phyloP scores from a whole-genome alignment of 2,797 vertebrate genomes.

The Myripristis jacobus region DNA sequence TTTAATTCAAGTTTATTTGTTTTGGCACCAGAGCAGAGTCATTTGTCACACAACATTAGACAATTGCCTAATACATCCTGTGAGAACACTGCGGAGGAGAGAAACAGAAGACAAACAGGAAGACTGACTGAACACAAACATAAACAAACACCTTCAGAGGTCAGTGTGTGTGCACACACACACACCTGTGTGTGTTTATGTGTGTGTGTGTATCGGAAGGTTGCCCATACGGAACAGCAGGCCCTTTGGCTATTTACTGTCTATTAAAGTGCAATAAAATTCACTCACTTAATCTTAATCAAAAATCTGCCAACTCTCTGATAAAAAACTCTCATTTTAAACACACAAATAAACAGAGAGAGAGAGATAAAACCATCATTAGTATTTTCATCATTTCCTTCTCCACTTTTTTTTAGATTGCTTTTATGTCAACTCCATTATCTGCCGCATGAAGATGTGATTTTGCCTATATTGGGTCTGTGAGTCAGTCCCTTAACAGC shows the following conservation, averaged over 20 bases:
- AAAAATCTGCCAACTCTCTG: slow-evolving; percentile 69
- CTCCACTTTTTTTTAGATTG: slow-evolving; percentile 50
- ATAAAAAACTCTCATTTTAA: slow-evolving; percentile 69
- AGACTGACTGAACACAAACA: slow-evolving; percentile 16
- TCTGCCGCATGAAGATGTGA: slow-evolving; percentile 40
- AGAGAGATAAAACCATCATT: slow-evolving; percentile 68
- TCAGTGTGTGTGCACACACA: slow-evolving; percentile 28
- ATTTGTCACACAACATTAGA: slow-evolving; percentile 42
- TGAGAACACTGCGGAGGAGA: slow-evolving; percentile 6
- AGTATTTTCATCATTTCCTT: slow-evolving; percentile 46
- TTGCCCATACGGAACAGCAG: slow-evolving; percentile 27
- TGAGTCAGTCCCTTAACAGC: slow-evolving; percentile 20
- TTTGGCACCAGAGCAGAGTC: slow-evolving; percentile 11
- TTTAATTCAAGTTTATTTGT: slow-evolving; percentile 42
- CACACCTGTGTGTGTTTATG: slow-evolving; percentile 6
- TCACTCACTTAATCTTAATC: slow-evolving; percentile 73
- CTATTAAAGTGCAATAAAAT: slow-evolving; percentile 68
- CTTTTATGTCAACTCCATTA: slow-evolving; percentile 64
- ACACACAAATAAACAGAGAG: slow-evolving; percentile 47
- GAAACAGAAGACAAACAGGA: neutral
- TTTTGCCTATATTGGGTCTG: slow-evolving; percentile 47
- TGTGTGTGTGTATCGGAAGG: slow-evolving; percentile 16
- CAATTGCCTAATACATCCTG: neutral
- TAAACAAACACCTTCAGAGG: slow-evolving; percentile 58
- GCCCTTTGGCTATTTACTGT: slow-evolving; percentile 67